These are phyloP conservation scores for Luscinia megarhynchos DNA, from an alignment of 2,797 vertebrate genomes.

Conservation along the genomic window DNA sequence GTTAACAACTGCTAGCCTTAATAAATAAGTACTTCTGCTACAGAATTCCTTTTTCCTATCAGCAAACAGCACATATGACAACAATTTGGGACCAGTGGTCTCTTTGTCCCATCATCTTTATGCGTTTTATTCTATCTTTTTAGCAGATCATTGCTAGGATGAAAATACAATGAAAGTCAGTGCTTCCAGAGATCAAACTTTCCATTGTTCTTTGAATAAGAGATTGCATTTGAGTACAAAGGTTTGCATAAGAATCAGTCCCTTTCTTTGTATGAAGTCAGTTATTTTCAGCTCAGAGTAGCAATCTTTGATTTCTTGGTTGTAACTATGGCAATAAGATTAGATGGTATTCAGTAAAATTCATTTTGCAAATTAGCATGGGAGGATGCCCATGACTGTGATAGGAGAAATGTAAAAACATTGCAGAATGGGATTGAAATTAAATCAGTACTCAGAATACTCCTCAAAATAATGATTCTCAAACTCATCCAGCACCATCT, in stretches of 20 bases:
- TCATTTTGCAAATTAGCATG: slow-evolving; percentile 73
- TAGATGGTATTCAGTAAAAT: slow-evolving; percentile 74
- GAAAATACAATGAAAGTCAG: slow-evolving; percentile 27
- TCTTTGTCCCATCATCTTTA: background rate
- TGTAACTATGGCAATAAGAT: slow-evolving; percentile 83
- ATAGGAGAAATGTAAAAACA: slow-evolving; percentile 37
- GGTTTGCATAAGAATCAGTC: slow-evolving; percentile 76
- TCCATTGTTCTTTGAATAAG: slow-evolving; percentile 69
- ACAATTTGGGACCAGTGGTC: background rate
- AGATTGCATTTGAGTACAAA: slow-evolving; percentile 35
- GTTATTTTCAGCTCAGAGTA: slow-evolving; percentile 75
- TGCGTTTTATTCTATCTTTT: slow-evolving; percentile 29
- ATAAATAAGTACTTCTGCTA: background rate
- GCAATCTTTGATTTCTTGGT: slow-evolving; percentile 73
- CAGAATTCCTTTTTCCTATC: background rate
- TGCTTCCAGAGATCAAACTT: slow-evolving; percentile 69
- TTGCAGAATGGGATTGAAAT: slow-evolving; percentile 46
- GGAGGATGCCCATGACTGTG: slow-evolving; percentile 22
- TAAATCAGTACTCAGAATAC: slow-evolving; percentile 44
- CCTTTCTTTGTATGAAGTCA: slow-evolving; percentile 58
- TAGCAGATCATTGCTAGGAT: background rate
- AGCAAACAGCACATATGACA: background rate
- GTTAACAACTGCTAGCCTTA: background rate
- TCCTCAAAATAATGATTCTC: slow-evolving; percentile 60
- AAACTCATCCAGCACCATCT: slow-evolving; percentile 33